Percentiles rank a stretch among this genome's conserved stretches.
Conservation (phyloP, 2,797 vertebrate genomes). For the Acropternis orthonyx region DNA sequence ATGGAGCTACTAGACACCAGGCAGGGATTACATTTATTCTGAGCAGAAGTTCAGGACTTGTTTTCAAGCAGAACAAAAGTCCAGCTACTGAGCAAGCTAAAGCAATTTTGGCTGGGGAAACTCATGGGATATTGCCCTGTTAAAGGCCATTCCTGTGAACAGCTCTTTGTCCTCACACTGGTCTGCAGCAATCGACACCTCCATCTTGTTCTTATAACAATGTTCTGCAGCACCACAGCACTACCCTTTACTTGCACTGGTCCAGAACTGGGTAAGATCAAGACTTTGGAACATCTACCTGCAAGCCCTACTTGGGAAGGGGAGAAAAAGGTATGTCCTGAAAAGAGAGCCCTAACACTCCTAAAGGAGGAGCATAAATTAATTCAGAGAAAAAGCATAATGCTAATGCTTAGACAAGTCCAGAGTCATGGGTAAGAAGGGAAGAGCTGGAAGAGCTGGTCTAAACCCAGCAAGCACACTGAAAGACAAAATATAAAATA, state of each 20-base stretch:
- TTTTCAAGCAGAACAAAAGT: neutral
- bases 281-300: neutral
- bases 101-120: neutral
- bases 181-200: neutral
- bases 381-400: neutral
- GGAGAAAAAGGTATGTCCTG: neutral
- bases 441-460: neutral
- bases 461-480: neutral
- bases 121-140: neutral
- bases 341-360: neutral
- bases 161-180: neutral
- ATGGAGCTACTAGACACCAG: neutral
- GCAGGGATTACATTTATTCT: neutral
- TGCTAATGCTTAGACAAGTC: neutral
- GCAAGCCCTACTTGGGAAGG: neutral
- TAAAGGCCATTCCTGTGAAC: neutral
- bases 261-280: neutral
- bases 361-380: neutral
- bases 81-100: neutral
- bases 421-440: neutral
- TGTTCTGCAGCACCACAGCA: neutral
- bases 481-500: neutral
- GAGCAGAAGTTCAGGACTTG: neutral
- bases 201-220: neutral
- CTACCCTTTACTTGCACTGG: neutral